phyloP scores from a whole-genome alignment of 1,140 invertebrate genomes.

The Drosophila equinoxialis region DNA sequence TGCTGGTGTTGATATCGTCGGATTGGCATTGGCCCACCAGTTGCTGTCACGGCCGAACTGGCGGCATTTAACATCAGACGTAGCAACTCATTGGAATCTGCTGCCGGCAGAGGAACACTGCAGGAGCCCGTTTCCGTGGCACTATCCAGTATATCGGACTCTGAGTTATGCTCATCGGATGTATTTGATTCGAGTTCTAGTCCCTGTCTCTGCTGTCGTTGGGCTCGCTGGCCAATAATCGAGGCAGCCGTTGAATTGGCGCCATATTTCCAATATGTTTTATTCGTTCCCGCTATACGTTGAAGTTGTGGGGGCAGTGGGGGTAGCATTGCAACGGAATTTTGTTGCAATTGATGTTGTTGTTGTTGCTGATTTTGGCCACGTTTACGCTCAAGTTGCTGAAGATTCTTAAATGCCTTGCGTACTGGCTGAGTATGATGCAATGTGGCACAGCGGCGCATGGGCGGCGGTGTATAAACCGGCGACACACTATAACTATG shows the following conservation, averaged over 20 bases:
- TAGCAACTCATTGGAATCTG: slow-evolving; percentile 75
- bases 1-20: slow-evolving; percentile 45
- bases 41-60: slow-evolving; percentile 72
- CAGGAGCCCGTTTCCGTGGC: slow-evolving; percentile 75
- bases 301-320: slow-evolving; percentile 47
- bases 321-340: neutral
- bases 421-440: slow-evolving; percentile 73
- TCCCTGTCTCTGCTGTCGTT: slow-evolving; percentile 54
- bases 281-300: slow-evolving; percentile 67
- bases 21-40: slow-evolving; percentile 52
- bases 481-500: slow-evolving; percentile 73
- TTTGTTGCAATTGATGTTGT: neutral
- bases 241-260: slow-evolving; percentile 75
- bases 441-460: slow-evolving; percentile 71
- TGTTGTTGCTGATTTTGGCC: neutral
- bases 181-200: slow-evolving; percentile 58
- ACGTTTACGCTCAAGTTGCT: slow-evolving; percentile 66
- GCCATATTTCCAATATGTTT: slow-evolving; percentile 78
- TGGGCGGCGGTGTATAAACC: slow-evolving; percentile 75
- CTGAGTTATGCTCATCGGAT: slow-evolving; percentile 52
- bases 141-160: slow-evolving; percentile 52
- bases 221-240: slow-evolving; percentile 64
- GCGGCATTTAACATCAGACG: slow-evolving; percentile 75
- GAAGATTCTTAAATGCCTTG: slow-evolving; percentile 73
- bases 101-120: slow-evolving; percentile 69